These are phyloP conservation scores for Aleiodes testaceus DNA, from an alignment of 2,888 invertebrate genomes.

Conservation along the genomic window DNA sequence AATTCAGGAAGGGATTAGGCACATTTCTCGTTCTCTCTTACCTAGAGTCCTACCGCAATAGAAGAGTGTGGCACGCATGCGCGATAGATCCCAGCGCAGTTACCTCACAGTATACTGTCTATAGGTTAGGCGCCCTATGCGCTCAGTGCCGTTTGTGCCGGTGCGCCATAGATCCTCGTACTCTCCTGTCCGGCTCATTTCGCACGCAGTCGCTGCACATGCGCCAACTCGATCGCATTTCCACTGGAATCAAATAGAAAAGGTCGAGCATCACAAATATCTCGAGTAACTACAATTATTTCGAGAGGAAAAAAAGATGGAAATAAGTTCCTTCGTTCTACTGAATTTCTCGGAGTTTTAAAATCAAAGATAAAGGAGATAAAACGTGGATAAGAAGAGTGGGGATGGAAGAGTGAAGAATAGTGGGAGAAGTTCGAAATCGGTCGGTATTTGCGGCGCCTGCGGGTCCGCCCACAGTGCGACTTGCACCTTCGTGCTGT, in stretches of 20 bases:
- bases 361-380: slow-evolving; percentile 27
- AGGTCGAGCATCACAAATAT: too few relatives aligned
- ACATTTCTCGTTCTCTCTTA: background rate
- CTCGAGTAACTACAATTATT: too few relatives aligned
- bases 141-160: slow-evolving; percentile 9
- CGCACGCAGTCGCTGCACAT: slow-evolving; percentile 34
- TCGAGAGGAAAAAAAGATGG: background rate
- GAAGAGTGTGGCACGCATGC: slow-evolving; percentile 3
- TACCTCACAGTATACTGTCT: slow-evolving; percentile 21
- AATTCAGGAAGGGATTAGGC: too few relatives aligned
- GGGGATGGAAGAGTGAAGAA: slow-evolving; percentile 31
- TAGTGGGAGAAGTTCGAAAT: slow-evolving; percentile 50
- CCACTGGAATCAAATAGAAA: too few relatives aligned
- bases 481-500: slow-evolving; percentile 51
- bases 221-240: slow-evolving; percentile 31
- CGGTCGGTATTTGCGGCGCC: slow-evolving; percentile 51
- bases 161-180: slow-evolving; percentile 32
- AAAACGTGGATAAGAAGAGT: slow-evolving; percentile 26
- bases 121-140: slow-evolving; percentile 27
- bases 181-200: slow-evolving; percentile 34
- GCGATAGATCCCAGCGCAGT: slow-evolving; percentile 3
- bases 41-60: slow-evolving; percentile 30
- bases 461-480: slow-evolving; percentile 53
- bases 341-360: slow-evolving; percentile 13
- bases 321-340: background rate